phyloP scores from a whole-genome alignment of 2,113 vertebrate genomes.

The Laticauda colubrina region DNA sequence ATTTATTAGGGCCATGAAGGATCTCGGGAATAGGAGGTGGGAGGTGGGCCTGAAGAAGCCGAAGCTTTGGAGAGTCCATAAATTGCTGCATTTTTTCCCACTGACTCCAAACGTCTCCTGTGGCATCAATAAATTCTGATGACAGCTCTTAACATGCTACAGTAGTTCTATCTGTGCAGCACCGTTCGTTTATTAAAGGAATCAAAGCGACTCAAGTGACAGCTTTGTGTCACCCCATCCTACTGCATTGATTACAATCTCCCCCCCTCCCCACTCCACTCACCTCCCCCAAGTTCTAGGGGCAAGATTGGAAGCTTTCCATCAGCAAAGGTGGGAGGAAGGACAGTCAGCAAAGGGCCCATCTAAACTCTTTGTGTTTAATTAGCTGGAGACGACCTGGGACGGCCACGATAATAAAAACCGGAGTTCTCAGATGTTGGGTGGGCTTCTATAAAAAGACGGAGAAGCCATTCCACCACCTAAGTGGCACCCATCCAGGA shows the following conservation, averaged over 20 bases:
- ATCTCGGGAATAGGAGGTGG: not conserved
- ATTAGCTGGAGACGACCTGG: not conserved
- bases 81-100: constrained; percentile 39
- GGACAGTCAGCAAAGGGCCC: no score
- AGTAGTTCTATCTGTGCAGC: constrained; percentile 31
- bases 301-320: not conserved
- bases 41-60: not conserved
- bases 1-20: constrained; percentile 14
- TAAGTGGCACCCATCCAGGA: not conserved
- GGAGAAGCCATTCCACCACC: not conserved
- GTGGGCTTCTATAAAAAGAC: no score
- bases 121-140: constrained; percentile 42
- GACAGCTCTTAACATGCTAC: constrained; percentile 41
- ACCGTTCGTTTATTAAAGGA: constrained; percentile 26
- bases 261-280: no score
- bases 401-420: not conserved
- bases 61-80: constrained; percentile 20
- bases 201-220: constrained; percentile 28
- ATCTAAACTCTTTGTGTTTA: not conserved
- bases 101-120: constrained; percentile 35
- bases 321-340: not conserved
- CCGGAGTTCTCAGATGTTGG: not conserved
- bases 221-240: constrained; percentile 11
- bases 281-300: not conserved
- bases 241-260: constrained; percentile 2